Evolutionary conservation across 2,113 vertebrate genomes (phyloP), one percentile per base, ranked within the genome.

Genomic region (Podarcis raffonei): DNA sequence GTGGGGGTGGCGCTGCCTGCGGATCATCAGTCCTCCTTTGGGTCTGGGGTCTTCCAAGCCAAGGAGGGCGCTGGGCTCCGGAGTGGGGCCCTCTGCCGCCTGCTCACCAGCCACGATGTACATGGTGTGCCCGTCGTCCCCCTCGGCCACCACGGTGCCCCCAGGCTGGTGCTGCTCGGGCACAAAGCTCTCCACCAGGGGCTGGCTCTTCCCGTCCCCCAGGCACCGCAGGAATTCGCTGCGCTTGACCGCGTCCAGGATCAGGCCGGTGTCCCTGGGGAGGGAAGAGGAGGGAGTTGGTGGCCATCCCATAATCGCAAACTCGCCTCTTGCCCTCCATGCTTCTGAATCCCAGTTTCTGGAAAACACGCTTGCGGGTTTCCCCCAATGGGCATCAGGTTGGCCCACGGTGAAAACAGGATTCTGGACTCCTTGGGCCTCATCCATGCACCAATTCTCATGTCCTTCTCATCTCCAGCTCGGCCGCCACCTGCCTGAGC

Each of bases 151-250:
- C 90, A 98, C 93, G 0, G 92, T 92, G 1, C 96, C 92, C 0
- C 97, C 96, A 0, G 94, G 94, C 80, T 92, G 92, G 69, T 89
- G 89, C 83, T 93, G 68, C 3, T 80, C 84, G 0, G 89, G 72
- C 53, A 42, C 39, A 23, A 98, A 92, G 15, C 97, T 95, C 37
- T 97, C 97, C 87, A 97, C 97, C 96, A 98, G 96, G 87, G 96
- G 96, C 80, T 95, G 93, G 0, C 96, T 97, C 91, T 97, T 97
- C 81, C 98, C 97, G 1, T 97, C 96, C 1, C 97, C 97, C n/a
- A 98, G 95, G n/a, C 96, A 96, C 75, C 95, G 96, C 90, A 98
- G 95, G 93, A 98, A 97, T 86, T 97, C 95, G 0, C 96, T 98
- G 91, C 94, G 97, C 84, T 94, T 91, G 85, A 98, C 96, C 0